Evolutionary conservation across 2,113 vertebrate genomes (phyloP), one percentile per base, ranked within the genome.

Genomic region (Excalfactoria chinensis): DNA sequence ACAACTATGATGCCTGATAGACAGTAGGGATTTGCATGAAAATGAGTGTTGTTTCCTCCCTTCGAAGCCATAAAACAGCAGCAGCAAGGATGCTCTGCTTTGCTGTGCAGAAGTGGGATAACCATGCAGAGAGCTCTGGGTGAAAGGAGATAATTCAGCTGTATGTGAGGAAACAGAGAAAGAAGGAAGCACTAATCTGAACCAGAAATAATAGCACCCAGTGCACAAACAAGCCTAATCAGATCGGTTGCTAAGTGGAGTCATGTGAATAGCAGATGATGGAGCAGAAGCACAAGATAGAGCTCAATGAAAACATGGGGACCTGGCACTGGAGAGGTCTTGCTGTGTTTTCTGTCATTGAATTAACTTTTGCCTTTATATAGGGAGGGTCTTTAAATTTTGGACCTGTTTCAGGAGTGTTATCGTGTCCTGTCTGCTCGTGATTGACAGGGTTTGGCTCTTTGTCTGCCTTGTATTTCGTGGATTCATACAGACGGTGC

Each of bases 11-110:
- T 92, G 89, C 73, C 87, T 92, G 91, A 94, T 77, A 96, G 93
- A 89, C 95, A 87, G 93, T 68, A 76, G 93, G 93, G 94, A 95
- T 96, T 96, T 95, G 93, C 96, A 96, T 96, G 72, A 96, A 95
- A 95, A 94, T 92, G 87, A 88, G 68, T 59, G 85, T 93, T 96
- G 76, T 84, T 90, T 96, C 76, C 66, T 94, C 93, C 84, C 82
- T 83, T 53, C 56, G 35, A 83, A 68, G 64, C 64, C 46, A 56
- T 85, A 83, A 93, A 91, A 71, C 1, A 4, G 30, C 67, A 90
- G 62, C 32, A 79, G 60, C 0, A 11, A 53, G 34, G 92, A 69
- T 84, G 79, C 66, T 84, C 4, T 0, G 56, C 48, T 79, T 71
- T 67, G 4, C 56, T 3, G 0, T 1, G 13, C 34, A 40, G 6